Evolutionary conservation across 2,888 invertebrate species (phyloP).

Genomic region (Coleophora deauratella): DNA sequence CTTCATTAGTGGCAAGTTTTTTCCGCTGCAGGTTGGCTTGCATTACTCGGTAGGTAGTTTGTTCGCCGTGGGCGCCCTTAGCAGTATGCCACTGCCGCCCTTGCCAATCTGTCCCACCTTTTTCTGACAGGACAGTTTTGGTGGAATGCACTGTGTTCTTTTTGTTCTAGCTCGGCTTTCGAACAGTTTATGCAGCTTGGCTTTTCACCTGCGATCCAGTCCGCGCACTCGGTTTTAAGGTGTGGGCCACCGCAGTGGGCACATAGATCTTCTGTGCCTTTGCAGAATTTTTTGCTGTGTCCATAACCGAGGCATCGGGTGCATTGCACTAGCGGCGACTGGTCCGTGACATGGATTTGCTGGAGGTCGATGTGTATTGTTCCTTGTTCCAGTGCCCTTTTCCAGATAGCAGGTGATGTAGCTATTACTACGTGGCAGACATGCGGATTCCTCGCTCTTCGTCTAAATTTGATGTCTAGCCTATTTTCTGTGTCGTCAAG

Average conservation of each 20-base stretch:
- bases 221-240: background rate
- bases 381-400: slow-evolving; percentile 1
- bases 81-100: background rate
- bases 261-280: background rate
- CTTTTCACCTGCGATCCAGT: background rate
- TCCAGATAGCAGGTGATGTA: slow-evolving; percentile 11
- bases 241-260: background rate
- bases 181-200: slow-evolving; percentile 4
- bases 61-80: too few relatives aligned
- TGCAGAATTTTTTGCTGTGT: background rate
- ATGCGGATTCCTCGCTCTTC: background rate
- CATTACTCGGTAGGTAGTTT: too few relatives aligned
- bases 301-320: slow-evolving; percentile 1
- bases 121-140: background rate
- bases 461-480: background rate
- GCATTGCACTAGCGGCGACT: slow-evolving; percentile 15
- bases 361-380: slow-evolving; percentile 15
- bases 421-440: background rate
- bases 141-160: background rate
- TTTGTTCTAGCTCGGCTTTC: background rate
- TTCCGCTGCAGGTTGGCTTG: too few relatives aligned
- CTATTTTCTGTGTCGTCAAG: background rate
- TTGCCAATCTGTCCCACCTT: background rate
- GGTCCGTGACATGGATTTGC: slow-evolving; percentile 10
- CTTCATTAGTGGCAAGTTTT: too few relatives aligned